Percentiles rank a stretch among this genome's conserved stretches.
phyloP scores from a whole-genome alignment of 1,140 invertebrate species.

The Drosophila setifemur region DNA sequence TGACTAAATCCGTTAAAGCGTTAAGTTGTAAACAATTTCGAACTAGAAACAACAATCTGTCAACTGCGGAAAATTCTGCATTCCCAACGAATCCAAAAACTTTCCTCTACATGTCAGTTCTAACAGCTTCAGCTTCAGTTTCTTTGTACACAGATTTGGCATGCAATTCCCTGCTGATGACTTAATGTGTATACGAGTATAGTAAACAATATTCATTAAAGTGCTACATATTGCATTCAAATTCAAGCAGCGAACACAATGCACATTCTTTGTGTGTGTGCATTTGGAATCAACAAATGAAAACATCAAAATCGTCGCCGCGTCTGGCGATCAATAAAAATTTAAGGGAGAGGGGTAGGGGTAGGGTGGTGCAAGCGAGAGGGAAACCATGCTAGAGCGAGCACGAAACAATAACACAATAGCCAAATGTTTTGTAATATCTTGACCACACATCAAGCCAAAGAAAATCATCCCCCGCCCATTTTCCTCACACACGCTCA shows the following conservation, averaged over 20 bases:
- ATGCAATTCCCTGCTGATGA: constrained; percentile 17
- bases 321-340: constrained; percentile 58
- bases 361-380: background rate
- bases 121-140: constrained; percentile 6
- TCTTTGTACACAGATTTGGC: background rate
- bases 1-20: too few species aligned
- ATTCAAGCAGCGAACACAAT: constrained; percentile 33
- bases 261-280: constrained; percentile 40
- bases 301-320: constrained; percentile 53
- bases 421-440: constrained; percentile 39
- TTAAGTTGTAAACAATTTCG: too few species aligned
- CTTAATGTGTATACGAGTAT: background rate
- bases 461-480: background rate
- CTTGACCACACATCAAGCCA: constrained; percentile 16
- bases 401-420: constrained; percentile 24
- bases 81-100: constrained; percentile 8
- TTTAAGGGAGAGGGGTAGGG: background rate
- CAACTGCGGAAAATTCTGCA: constrained; percentile 6
- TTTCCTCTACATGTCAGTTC: constrained; percentile 20
- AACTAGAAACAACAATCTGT: too few species aligned
- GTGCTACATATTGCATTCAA: constrained; percentile 20
- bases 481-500: background rate
- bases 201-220: constrained; percentile 32
- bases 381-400: background rate
- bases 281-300: constrained; percentile 48